These are phyloP conservation scores for Porites lutea DNA, from an alignment of 64 coral and sea anemone genomes.

Conservation along the genomic window DNA sequence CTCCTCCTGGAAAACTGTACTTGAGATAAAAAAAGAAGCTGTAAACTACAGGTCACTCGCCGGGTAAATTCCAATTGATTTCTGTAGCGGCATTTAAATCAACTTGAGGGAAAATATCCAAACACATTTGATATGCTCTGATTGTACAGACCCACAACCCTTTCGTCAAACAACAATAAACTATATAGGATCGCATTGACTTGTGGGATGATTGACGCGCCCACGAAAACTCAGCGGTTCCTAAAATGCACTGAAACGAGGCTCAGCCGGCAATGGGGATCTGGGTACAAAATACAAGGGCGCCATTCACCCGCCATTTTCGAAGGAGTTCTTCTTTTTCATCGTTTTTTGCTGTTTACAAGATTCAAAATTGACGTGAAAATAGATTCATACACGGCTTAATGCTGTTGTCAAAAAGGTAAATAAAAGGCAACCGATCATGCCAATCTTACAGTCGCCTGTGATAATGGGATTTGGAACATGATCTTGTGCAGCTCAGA, in stretches of 20 bases:
- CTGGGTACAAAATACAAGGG: neutral
- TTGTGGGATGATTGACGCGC: neutral
- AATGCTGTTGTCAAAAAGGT: neutral
- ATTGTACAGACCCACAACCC: too few relatives aligned
- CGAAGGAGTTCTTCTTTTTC: neutral
- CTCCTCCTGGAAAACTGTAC: neutral
- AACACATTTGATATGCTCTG: neutral
- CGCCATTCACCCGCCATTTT: conserved; percentile 22
- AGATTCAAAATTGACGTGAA: too few relatives aligned
- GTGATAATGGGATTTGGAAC: too few relatives aligned
- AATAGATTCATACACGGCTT: too few relatives aligned
- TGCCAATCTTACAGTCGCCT: too few relatives aligned
- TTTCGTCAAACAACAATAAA: conserved; percentile 23
- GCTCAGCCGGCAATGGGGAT: neutral
- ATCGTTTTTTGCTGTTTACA: neutral
- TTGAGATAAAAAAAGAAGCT: neutral
- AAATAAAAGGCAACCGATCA: neutral
- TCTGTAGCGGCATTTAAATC: conserved; percentile 23
- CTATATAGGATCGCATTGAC: neutral
- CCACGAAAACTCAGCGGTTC: neutral
- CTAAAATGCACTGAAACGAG: neutral
- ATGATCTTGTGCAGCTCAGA: neutral
- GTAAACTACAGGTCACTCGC: neutral
- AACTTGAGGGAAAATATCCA: neutral
- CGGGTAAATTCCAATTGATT: conserved; percentile 15